phyloP scores from a whole-genome alignment of 2,888 invertebrate genomes.

The Pasiphila rectangulata region DNA sequence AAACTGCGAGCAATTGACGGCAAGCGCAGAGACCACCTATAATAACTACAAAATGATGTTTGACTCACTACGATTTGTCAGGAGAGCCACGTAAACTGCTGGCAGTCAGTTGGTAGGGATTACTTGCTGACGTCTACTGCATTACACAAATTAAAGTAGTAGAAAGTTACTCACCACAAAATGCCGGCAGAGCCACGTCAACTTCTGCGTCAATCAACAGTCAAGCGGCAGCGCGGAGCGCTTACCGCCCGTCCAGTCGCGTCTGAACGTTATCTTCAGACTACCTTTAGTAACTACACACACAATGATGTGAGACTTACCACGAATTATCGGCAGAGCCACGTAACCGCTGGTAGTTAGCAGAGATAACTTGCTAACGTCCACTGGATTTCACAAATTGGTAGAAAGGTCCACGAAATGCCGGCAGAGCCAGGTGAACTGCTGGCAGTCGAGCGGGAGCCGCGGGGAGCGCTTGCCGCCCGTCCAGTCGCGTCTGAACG shows the following conservation, averaged over 20 bases:
- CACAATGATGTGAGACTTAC: too few species aligned
- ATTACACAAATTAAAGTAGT: neutral
- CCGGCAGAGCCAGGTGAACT: slow-evolving; percentile 65
- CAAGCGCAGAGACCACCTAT: too few species aligned
- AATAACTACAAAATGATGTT: too few species aligned
- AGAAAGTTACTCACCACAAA: slow-evolving; percentile 55
- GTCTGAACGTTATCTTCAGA: slow-evolving; percentile 75
- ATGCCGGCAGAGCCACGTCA: slow-evolving; percentile 64
- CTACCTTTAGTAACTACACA: too few species aligned
- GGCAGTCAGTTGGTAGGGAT: too few species aligned
- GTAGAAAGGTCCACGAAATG: slow-evolving; percentile 53
- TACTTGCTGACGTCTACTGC: too few species aligned
- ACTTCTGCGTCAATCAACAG: slow-evolving; percentile 66
- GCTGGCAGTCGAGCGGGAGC: slow-evolving; percentile 60
- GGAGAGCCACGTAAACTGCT: too few species aligned
- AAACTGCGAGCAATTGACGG: slow-evolving; percentile 67
- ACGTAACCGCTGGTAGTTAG: too few species aligned
- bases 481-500: slow-evolving; percentile 75
- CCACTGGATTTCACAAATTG: neutral
- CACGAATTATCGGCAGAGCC: too few species aligned
- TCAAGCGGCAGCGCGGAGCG: slow-evolving; percentile 58
- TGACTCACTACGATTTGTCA: too few species aligned
- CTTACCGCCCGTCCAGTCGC: slow-evolving; percentile 74
- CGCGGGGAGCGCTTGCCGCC: slow-evolving; percentile 65
- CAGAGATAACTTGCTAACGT: too few species aligned